These are phyloP conservation scores for Cuculus canorus DNA, from an alignment of 2,797 vertebrate genomes.

Conservation along the genomic window DNA sequence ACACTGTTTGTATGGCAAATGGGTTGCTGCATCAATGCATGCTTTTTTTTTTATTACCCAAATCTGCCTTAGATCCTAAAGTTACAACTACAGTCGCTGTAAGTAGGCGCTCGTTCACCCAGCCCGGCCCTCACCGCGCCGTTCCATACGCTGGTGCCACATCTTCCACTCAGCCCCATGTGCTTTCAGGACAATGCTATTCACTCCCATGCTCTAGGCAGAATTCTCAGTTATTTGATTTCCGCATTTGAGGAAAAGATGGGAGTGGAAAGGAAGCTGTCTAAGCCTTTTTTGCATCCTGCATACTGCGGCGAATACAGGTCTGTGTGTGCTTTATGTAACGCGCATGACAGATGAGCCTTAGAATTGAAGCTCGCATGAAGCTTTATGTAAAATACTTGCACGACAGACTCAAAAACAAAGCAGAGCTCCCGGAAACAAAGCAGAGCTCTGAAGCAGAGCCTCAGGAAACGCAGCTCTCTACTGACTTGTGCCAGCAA, in stretches of 20 bases:
- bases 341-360: not conserved
- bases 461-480: constrained; percentile 34
- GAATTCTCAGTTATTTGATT: not conserved
- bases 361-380: not conserved
- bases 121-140: not conserved
- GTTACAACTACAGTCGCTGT: not conserved
- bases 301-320: not conserved
- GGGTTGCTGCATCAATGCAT: not conserved
- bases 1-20: fast-evolving
- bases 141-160: not conserved
- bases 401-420: not conserved
- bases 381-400: not conserved
- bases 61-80: not conserved
- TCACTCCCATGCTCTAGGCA: not conserved
- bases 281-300: not conserved
- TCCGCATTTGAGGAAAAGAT: not conserved
- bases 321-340: not conserved
- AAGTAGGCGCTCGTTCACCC: not conserved
- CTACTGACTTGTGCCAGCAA: constrained; percentile 32
- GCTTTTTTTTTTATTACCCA: not conserved
- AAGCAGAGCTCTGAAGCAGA: constrained; percentile 13
- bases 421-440: not conserved
- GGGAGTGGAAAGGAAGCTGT: not conserved
- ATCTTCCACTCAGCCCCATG: not conserved
- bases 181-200: not conserved